Evolutionary conservation across 2,113 vertebrate species (phyloP), one percentile per base, ranked within the genome.

Genomic region (Aegithalos caudatus): DNA sequence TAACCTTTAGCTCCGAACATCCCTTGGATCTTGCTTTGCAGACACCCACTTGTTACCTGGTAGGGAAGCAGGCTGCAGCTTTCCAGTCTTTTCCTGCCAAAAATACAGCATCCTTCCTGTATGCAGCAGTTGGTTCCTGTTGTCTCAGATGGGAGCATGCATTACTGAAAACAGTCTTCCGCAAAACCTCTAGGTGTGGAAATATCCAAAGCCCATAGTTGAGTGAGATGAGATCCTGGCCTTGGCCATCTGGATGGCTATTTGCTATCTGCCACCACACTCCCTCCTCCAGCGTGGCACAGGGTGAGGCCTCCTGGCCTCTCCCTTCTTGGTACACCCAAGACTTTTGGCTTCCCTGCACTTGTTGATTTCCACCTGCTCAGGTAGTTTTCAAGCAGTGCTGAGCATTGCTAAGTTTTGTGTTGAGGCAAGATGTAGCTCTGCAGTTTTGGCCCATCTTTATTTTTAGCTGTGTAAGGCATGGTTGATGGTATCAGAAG

Each of bases 401-500:
- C 84, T 88, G 80, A 93, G 74, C 81, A 80, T 89, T 65, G 74
- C 80, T 48, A 15, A 78, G 56, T 89, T 90, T 84, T 53, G 0
- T 74, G 89, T 93, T 82, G 54, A 88, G 81, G 65, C 94, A 88
- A 78, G 82, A 88, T 2, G 10, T 40, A 35, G 64, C 82, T 71
- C 65, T 92, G 65, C 73, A 91, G 48, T 92, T 94, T 81, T 80
- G 74, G 79, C 86, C 71, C 50, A 40, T 93, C 88, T 92, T 88
- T 93, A 90, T 94, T 96, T 95, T 96, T 94, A 94, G 88, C 58
- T 5, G 9, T 56, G 51, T 47, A 65, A 89, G 86, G 40, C 64
- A 58, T 35, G 37, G 61, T n/a, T 79, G 92, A 92, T 89, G 81
- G 73, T 95, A 92, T 94, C 91, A 81, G 83, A 79, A 92, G 91